Evolutionary conservation across 2,797 vertebrate species (phyloP).

Genomic region (Saxicola maurus): DNA sequence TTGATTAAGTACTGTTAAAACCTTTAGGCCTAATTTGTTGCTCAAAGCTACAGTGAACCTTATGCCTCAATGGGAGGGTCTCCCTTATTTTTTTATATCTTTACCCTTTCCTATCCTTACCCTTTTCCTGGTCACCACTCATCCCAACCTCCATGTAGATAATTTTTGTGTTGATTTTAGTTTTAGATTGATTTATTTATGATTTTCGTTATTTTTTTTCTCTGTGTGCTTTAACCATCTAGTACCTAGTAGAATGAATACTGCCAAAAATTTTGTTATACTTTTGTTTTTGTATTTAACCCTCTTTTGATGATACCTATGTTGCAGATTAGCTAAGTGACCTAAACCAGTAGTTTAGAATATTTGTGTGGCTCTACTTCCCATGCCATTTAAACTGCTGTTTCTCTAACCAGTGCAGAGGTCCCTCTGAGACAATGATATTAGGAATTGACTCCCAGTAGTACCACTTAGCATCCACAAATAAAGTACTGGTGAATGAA

Average conservation of each 20-base stretch:
- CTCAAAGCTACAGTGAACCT: not conserved
- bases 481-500: not conserved
- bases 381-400: not conserved
- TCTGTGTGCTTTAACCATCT: not conserved
- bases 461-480: not conserved
- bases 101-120: not conserved
- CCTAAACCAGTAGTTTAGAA: not conserved
- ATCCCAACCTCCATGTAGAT: not conserved
- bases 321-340: not conserved
- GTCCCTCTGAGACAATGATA: not conserved
- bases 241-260: fast-evolving
- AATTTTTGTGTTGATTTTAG: not conserved
- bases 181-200: not conserved
- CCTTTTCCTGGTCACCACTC: not conserved
- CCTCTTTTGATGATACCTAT: not conserved
- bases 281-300: not conserved
- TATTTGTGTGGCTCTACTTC: not conserved
- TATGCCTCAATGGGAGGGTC: fast-evolving
- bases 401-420: not conserved
- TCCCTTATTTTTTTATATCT: not conserved
- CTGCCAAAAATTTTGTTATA: not conserved
- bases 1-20: not conserved
- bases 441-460: not conserved
- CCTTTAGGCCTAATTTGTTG: not conserved
- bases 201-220: not conserved